Evolutionary conservation across 2,888 invertebrate species (phyloP), one percentile per base, ranked within the genome.

Genomic region (Polyploca ridens): DNA sequence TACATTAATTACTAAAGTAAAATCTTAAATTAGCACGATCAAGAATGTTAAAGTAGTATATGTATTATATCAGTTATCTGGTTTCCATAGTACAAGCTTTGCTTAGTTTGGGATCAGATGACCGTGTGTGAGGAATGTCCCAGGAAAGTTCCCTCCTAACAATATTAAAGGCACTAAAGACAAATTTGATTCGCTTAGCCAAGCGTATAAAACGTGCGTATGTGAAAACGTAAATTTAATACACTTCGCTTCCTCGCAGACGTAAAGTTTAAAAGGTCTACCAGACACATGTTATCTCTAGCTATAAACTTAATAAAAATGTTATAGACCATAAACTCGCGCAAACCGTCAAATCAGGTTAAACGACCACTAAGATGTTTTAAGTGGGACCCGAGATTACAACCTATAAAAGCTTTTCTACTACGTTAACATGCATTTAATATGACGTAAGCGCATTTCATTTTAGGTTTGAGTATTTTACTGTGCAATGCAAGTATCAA

Each of bases 291-390:
- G 54, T 54, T 54, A 54, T 54, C 54, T 54, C 19, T 54, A 19
- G 70, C 70, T 69, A 76, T 79, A 79, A 83, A 78, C 69, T 71
- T 70, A 76, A 82, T 81, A 83, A 85, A 75, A 80, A 73, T 54
- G 78, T 83, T 86, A 89, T 83, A 68, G 81, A 59, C 76, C 78
- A 82, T 87, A 85, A 87, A 85, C 78, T 71, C 76, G 73, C 75
- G 71, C 75, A 77, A 74, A 73, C 70, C 80, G 79, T 78, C 77
- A 81, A 85, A 86, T 83, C 81, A 78, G 79, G 76, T 77, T 82
- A 71, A 70, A 76, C 67, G 69, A 69, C 63, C 68, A 65, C 66
- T 67, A 66, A 66, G 68, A 70, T 64, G 62, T 64, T 69, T 69
- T 63, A 69, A 76, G 73, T 67, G 71, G 41, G 46, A 64, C 62